A percentile compares a stretch with the other conserved stretches of the same genome.
These are phyloP conservation scores for Nyctibius grandis DNA, from an alignment of 2,797 vertebrate species.

Conservation along the genomic window DNA sequence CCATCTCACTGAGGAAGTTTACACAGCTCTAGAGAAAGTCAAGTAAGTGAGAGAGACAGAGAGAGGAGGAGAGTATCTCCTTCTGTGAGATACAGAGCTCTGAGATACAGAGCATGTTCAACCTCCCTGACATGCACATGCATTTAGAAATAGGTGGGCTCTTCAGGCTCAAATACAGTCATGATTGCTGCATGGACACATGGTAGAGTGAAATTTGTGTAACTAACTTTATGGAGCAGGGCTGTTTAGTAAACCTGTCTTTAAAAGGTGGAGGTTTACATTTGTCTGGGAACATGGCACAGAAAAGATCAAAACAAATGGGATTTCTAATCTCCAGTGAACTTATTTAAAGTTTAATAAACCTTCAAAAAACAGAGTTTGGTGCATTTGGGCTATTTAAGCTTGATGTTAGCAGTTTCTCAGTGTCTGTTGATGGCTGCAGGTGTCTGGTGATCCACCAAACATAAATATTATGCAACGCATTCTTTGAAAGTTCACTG, in stretches of 20 bases:
- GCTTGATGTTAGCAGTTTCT: not conserved
- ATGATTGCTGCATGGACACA: not conserved
- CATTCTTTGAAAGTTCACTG: not conserved
- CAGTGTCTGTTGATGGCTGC: not conserved
- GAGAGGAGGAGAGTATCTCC: not conserved
- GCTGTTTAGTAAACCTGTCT: not conserved
- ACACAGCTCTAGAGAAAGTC: not conserved
- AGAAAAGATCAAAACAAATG: not conserved
- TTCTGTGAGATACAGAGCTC: not conserved
- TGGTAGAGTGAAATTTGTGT: not conserved
- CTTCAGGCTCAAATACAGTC: not conserved
- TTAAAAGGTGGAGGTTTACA: not conserved
- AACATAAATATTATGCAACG: not conserved
- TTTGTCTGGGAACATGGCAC: not conserved
- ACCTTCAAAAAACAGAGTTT: not conserved
- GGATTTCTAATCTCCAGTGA: not conserved
- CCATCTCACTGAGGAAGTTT: not conserved
- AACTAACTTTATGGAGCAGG: not conserved
- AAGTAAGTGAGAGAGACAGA: not conserved
- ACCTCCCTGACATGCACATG: not conserved
- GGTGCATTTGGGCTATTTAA: not conserved
- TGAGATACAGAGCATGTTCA: not conserved
- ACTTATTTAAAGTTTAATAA: not conserved
- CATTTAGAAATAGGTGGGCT: not conserved
- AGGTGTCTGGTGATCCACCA: not conserved